A percentile compares a stretch with the other conserved stretches of the same genome.
Conservation (phyloP, 2,797 vertebrate genomes). For the Coilia nasus region DNA sequence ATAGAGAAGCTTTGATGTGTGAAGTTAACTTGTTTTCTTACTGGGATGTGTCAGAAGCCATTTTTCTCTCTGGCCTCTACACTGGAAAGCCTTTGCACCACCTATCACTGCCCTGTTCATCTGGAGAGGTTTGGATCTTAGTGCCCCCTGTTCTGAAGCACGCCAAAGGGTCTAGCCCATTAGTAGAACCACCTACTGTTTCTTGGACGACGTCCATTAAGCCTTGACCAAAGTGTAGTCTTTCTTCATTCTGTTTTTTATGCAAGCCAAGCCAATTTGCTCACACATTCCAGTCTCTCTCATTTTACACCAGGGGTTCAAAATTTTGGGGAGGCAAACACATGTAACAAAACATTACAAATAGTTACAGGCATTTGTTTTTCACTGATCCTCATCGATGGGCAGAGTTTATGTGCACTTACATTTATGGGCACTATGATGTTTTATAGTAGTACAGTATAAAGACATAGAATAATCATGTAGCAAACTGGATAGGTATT, state of each 20-base stretch:
- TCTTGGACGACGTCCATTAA: conserved; percentile 50
- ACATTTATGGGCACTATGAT: not conserved
- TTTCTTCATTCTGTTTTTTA: conserved; percentile 42
- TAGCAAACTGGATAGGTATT: not conserved
- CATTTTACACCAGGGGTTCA: not conserved
- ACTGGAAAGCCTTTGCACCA: conserved; percentile 59
- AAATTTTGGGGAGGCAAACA: not conserved
- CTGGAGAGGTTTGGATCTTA: conserved; percentile 54
- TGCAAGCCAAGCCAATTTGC: conserved; percentile 36
- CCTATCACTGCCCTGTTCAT: conserved; percentile 46
- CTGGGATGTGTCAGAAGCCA: conserved; percentile 60
- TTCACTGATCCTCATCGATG: not conserved
- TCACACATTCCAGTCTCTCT: conserved; percentile 29
- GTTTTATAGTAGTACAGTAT: not conserved
- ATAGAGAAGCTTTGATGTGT: conserved; percentile 58
- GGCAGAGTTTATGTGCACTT: not conserved
- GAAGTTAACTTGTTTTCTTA: conserved; percentile 56
- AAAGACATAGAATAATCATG: not conserved
- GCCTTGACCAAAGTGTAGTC: conserved; percentile 42
- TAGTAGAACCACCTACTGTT: conserved; percentile 58
- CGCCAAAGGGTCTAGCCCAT: conserved; percentile 58
- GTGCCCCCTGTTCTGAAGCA: conserved; percentile 43
- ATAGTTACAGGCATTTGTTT: not conserved
- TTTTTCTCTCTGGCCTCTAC: conserved; percentile 64
- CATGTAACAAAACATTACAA: not conserved